Conservation (phyloP, 2,113 vertebrate genomes). For the cat (Felis catus) region F.catus_Fca126_mat1.0 CM031419.1:162875501-162876000, state of each 20-base stretch:
- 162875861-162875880: neutral
- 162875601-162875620: neutral
- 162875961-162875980: neutral
- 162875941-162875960: neutral
- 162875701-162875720: neutral
- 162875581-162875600: conserved; percentile 36
- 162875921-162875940: conserved; percentile 1
- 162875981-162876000: neutral
- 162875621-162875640: neutral
- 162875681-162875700: neutral
- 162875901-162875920: neutral
- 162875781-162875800: neutral
- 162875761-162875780: neutral
- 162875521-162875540: conserved; percentile 29
- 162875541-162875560: neutral
- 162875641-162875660: neutral
- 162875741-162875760: neutral
- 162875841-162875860: neutral
- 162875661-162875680: neutral
- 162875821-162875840: neutral
- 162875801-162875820: neutral
- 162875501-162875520: neutral
- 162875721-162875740: conserved; percentile 15
- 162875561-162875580: neutral
- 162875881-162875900: neutral